Evolutionary conservation across 2,113 vertebrate species (phyloP), one percentile per base, ranked within the genome.

Genomic region (Sander lucioperca): DNA sequence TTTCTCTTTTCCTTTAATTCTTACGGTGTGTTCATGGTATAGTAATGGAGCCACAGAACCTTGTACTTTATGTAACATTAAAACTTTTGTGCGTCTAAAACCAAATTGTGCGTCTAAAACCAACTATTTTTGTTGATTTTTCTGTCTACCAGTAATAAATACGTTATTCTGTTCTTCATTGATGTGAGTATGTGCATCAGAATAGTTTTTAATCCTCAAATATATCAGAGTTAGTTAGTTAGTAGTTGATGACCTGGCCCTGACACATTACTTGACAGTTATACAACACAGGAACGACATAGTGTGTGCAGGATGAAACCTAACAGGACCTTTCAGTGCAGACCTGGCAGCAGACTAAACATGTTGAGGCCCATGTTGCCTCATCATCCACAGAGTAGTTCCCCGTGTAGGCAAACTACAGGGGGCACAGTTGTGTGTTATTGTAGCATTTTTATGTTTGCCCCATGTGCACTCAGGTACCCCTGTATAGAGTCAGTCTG

Each of bases 261-360:
- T 23, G 53, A 78, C 72, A 59, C 19, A 54, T 71, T 66, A 57
- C 70, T 23, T 58, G 23, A 58, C 75, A 72, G 81, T 89, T 89
- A 74, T 3, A 72, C 53, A 85, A 80, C 64, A 74, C 81, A 74
- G 81, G 59, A 62, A 19, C 33, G 63, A 78, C 39, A 33, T 1
- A 14, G 43, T 30, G 12, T 43, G 63, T 36, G 11, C 39, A 51
- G 74, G 53, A 54, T 71, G 67, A 83, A 61, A 66, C 53, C 25
- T 30, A 63, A 67, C 79, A 83, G 76, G 74, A 70, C 23, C n/a
- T 48, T 56, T 68, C 48, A 7, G 53, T 53, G 45, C 45, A 45
- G 62, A 45, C 36, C 57, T 83, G 59, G 39, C 75, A 39, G 57
- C 66, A 86, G 88, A 81, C 88, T 88, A 85, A 91, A 89, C 86